Percentiles rank a stretch among this genome's conserved stretches.
Conservation (phyloP, 2,888 invertebrate species). For the Melanchra persicariae region DNA sequence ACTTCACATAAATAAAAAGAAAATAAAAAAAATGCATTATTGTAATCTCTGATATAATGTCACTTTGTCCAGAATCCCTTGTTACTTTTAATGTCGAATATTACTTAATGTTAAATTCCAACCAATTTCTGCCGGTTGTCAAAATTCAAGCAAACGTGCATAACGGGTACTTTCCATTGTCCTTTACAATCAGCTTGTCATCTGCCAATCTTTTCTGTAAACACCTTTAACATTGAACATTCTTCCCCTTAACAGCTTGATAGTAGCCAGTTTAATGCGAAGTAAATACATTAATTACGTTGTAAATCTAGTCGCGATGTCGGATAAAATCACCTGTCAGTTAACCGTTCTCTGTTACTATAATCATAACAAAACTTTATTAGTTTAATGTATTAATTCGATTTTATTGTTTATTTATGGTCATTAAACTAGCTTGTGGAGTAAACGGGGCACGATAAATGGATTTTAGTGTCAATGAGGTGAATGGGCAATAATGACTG, state of each 20-base stretch:
- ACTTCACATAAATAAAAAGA: too few species aligned
- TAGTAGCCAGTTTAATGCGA: constrained; percentile 63
- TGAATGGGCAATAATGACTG: neutral
- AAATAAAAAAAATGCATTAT: too few species aligned
- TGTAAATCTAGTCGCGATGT: constrained; percentile 64
- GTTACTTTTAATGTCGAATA: neutral
- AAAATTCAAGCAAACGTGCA: constrained; percentile 8
- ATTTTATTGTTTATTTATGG: constrained; percentile 56
- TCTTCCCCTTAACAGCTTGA: constrained; percentile 55
- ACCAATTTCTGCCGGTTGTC: constrained; percentile 15
- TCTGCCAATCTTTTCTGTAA: constrained; percentile 6
- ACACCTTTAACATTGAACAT: neutral
- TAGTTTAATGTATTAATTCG: constrained; percentile 58
- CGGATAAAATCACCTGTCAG: constrained; percentile 63
- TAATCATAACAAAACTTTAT: constrained; percentile 59
- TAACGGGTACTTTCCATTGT: constrained; percentile 6
- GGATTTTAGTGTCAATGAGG: constrained; percentile 29
- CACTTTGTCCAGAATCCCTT: neutral
- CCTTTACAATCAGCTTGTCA: neutral
- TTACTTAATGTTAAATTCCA: constrained; percentile 2
- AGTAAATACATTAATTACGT: constrained; percentile 67
- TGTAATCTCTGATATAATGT: neutral
- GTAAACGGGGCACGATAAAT: constrained; percentile 31
- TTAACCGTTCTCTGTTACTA: constrained; percentile 46
- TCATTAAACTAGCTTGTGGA: constrained; percentile 8